These are phyloP conservation scores for Chrysochloris asiatica DNA, from an alignment of 2,113 vertebrate genomes.

Conservation along the genomic window DNA sequence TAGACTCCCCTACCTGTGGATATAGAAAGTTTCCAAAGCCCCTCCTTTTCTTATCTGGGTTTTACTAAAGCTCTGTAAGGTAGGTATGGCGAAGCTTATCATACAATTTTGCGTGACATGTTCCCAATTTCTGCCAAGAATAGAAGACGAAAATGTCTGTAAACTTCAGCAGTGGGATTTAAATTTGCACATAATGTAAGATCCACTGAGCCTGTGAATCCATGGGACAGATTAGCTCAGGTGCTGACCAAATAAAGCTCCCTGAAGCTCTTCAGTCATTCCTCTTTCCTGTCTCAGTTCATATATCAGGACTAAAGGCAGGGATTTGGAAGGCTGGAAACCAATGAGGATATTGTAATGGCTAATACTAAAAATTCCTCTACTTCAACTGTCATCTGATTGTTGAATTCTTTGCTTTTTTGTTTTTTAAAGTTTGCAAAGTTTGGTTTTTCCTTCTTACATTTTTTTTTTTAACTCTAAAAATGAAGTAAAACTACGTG, in stretches of 20 bases:
- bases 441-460: neutral
- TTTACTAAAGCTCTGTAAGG: neutral
- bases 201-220: constrained; percentile 45
- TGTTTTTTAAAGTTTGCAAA: neutral
- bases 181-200: constrained; percentile 54
- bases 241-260: constrained; percentile 47
- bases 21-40: neutral
- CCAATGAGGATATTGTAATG: constrained; percentile 8
- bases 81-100: neutral
- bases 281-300: constrained; percentile 37
- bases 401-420: constrained; percentile 16
- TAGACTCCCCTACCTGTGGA: neutral
- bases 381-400: neutral
- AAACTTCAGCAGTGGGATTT: constrained; percentile 55
- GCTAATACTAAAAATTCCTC: constrained; percentile 45
- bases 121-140: constrained; percentile 17
- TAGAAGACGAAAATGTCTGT: constrained; percentile 18
- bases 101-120: constrained; percentile 25
- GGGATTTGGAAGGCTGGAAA: constrained; percentile 20
- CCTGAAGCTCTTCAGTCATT: neutral
- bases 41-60: neutral
- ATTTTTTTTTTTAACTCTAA: neutral
- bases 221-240: neutral
- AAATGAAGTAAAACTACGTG: neutral
- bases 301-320: constrained; percentile 31